Evolutionary conservation across 2,797 vertebrate genomes (phyloP).

Genomic region (Enteromius argenteus): DNA sequence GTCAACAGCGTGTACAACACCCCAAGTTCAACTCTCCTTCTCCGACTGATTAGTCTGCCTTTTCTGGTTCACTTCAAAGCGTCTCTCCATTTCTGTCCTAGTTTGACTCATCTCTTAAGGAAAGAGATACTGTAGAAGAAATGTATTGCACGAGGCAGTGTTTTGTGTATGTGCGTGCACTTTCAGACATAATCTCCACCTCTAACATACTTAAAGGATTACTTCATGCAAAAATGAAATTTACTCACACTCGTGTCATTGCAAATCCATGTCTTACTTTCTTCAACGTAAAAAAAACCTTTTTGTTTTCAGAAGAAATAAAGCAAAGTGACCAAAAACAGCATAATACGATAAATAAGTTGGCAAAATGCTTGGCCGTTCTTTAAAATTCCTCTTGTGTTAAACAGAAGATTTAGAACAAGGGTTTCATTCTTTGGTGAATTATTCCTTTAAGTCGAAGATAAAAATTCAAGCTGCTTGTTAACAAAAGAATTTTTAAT

Average conservation of each 20-base stretch:
- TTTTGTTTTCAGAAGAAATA: not conserved
- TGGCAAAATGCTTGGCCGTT: not conserved
- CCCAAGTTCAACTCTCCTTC: constrained; percentile 6
- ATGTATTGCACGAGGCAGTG: not conserved
- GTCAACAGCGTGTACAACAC: constrained; percentile 17
- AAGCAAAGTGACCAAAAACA: not conserved
- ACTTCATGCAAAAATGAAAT: not conserved
- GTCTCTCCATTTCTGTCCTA: constrained; percentile 8
- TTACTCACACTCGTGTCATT: not conserved
- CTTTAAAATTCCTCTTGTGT: not conserved
- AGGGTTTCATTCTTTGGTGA: not conserved
- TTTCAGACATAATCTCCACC: not conserved
- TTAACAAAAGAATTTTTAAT: constrained; percentile 65
- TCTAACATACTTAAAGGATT: constrained; percentile 11
- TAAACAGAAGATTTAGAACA: not conserved
- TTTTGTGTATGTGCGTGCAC: not conserved
- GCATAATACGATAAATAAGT: not conserved
- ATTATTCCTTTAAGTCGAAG: not conserved
- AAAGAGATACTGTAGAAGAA: constrained; percentile 3
- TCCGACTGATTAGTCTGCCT: constrained; percentile 10
- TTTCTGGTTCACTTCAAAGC: constrained; percentile 29
- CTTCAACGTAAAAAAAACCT: not conserved
- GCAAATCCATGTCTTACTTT: not conserved
- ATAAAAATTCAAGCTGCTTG: constrained; percentile 40
- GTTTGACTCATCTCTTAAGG: not conserved